Percentiles rank a stretch among this genome's conserved stretches.
These are phyloP conservation scores for Melipona bicolor DNA, from an alignment of 2,888 invertebrate genomes.

Conservation along the genomic window DNA sequence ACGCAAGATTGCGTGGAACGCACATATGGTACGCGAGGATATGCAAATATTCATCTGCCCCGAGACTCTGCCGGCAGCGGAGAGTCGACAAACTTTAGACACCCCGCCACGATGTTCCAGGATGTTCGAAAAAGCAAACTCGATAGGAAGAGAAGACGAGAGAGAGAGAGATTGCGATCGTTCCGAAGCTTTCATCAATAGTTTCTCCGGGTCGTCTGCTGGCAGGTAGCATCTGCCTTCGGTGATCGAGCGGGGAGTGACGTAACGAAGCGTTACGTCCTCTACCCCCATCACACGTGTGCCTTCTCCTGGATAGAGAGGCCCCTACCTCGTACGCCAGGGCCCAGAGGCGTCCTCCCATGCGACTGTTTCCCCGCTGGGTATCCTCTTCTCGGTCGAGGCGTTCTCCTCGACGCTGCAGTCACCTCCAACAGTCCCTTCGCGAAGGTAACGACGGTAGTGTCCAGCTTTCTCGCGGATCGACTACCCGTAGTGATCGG, in stretches of 20 bases:
- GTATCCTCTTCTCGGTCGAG: constrained; percentile 73
- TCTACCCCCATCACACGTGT: constrained; percentile 49
- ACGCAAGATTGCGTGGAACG: neutral
- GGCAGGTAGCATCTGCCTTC: constrained; percentile 42
- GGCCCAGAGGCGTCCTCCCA: constrained; percentile 58
- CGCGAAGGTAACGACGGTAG: constrained; percentile 74
- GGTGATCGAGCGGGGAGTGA: constrained; percentile 59
- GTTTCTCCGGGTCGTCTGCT: constrained; percentile 29
- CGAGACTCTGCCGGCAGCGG: no score
- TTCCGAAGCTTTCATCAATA: neutral
- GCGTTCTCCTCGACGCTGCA: constrained; percentile 72
- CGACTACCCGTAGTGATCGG: constrained; percentile 4
- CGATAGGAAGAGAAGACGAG: neutral
- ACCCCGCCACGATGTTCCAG: neutral
- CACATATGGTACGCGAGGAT: no score
- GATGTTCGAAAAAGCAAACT: neutral
- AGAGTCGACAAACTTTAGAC: no score
- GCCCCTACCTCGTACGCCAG: constrained; percentile 37
- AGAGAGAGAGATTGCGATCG: neutral
- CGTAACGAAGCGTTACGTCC: constrained; percentile 72
- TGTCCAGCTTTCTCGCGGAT: constrained; percentile 23
- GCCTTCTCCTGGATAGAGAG: constrained; percentile 48
- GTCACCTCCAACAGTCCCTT: constrained; percentile 79
- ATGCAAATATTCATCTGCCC: no score
- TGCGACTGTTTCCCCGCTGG: constrained; percentile 56